Evolutionary conservation across 2,888 invertebrate species (phyloP), one percentile per base, ranked within the genome.

Genomic region (Ferdinandea cuprea): DNA sequence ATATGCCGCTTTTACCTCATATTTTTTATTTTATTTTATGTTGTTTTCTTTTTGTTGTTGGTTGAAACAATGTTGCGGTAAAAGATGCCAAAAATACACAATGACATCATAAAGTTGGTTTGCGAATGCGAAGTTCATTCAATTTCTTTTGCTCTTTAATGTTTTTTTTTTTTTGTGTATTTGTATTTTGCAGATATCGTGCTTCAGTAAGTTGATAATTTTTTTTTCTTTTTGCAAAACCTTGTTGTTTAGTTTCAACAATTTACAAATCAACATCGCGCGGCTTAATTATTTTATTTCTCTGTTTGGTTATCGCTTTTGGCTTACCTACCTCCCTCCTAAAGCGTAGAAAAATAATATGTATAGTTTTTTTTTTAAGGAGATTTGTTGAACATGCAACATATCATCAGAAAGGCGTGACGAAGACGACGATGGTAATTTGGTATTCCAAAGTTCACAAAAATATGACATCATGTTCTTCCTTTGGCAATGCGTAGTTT

Each of bases 31-130:
- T n/a, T n/a, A n/a, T n/a, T n/a, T n/a, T n/a, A n/a, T n/a, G n/a
- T n/a, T n/a, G 44, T 15, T 30, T 4, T 42, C 21, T 28, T 59
- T 59, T 30, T 40, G 15, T 21, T 42, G 44, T 30, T 15, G 30
- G 3, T 15, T 52, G 44, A 35, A 35, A 21, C 37, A 59, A 65
- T 21, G 35, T 32, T 50, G 58, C 32, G 50, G 80, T 76, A 69
- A 80, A 80, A 80, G 76, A 76, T 56, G 58, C 69, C 84, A 80
- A 80, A 84, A 84, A 84, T 84, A 84, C 69, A 15, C 17, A 37
- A 74, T 84, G 84, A 84, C 84, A 84, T 84, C 84, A 84, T 80
- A 32, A 72, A 63, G 74, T 71, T 69, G 50, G 63, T 56, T 69
- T 42, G 28, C 59, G 35, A 63, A 74, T 44, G 58, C 59, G 58